A percentile compares a stretch with the other conserved stretches of the same genome.
Evolutionary conservation across 2,888 invertebrate species (phyloP).

Genomic region (Pristionchus exspectatus): DNA sequence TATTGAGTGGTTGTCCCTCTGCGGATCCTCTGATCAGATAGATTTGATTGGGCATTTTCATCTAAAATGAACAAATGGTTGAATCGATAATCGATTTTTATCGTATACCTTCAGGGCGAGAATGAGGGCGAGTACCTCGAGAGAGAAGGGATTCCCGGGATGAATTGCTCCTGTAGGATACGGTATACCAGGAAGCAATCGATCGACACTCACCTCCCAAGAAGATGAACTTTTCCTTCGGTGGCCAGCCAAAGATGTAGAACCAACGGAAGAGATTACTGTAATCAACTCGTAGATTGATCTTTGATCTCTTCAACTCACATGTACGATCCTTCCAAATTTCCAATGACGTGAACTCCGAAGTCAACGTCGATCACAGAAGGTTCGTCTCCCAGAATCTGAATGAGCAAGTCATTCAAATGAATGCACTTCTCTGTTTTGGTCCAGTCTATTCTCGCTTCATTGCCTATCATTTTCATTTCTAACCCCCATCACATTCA

Average conservation of each 20-base stretch:
- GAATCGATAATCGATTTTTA: not conserved
- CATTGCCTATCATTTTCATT: no score
- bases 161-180: conserved; percentile 10
- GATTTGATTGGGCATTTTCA: conserved; percentile 10
- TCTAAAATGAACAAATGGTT: not conserved
- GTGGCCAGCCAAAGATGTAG: conserved; percentile 28
- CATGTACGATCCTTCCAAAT: conserved; percentile 41
- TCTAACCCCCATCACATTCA: no score
- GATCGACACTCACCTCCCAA: conserved; percentile 14
- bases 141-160: not conserved
- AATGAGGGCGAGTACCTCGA: conserved; percentile 15
- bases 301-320: not conserved
- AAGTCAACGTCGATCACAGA: not conserved
- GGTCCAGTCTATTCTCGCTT: no score
- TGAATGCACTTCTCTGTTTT: no score
- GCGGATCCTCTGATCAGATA: conserved; percentile 12
- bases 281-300: not conserved
- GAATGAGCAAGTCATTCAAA: no score
- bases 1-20: conserved; percentile 32
- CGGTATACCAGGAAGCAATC: not conserved
- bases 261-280: conserved; percentile 53
- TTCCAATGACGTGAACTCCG: conserved; percentile 28
- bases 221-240: conserved; percentile 32
- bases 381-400: conserved; percentile 22
- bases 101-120: conserved; percentile 34